Percentiles rank a stretch among this genome's conserved stretches.
phyloP scores from a whole-genome alignment of 1,140 invertebrate species.

The Caligus rogercresseyi region DNA sequence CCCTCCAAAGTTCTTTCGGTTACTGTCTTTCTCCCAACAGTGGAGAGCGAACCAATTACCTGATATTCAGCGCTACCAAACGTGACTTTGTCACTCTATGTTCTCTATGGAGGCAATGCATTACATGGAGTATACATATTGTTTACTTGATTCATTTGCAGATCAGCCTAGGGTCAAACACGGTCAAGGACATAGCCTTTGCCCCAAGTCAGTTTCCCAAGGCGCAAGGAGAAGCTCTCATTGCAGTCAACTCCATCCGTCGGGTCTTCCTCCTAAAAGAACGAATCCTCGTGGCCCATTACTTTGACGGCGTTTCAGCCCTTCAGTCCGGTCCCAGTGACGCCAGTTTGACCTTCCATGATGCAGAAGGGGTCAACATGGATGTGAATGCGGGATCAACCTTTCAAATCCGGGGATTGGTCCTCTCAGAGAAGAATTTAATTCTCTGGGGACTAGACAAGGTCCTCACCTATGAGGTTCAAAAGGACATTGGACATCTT shows the following conservation, averaged over 20 bases:
- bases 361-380: background rate
- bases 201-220: background rate
- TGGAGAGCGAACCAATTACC: too few relatives aligned
- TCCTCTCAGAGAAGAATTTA: background rate
- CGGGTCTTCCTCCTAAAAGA: slow-evolving; percentile 68
- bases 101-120: too few relatives aligned
- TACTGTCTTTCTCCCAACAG: too few relatives aligned
- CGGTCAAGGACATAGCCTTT: background rate
- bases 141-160: background rate
- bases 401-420: background rate
- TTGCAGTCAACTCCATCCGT: slow-evolving; percentile 66
- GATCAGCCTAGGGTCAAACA: slow-evolving; percentile 3
- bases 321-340: slow-evolving; percentile 3
- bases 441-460: background rate
- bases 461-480: slow-evolving; percentile 2
- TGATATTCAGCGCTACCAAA: too few relatives aligned
- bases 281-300: slow-evolving; percentile 55
- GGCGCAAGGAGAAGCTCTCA: slow-evolving; percentile 28
- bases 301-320: slow-evolving; percentile 40
- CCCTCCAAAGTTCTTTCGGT: too few relatives aligned
- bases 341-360: slow-evolving; percentile 1
- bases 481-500: slow-evolving; percentile 12
- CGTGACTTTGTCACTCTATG: too few relatives aligned
- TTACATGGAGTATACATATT: background rate
- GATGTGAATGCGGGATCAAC: background rate